Evolutionary conservation across 2,113 vertebrate genomes (phyloP).

Genomic region (Donacobius atricapilla): DNA sequence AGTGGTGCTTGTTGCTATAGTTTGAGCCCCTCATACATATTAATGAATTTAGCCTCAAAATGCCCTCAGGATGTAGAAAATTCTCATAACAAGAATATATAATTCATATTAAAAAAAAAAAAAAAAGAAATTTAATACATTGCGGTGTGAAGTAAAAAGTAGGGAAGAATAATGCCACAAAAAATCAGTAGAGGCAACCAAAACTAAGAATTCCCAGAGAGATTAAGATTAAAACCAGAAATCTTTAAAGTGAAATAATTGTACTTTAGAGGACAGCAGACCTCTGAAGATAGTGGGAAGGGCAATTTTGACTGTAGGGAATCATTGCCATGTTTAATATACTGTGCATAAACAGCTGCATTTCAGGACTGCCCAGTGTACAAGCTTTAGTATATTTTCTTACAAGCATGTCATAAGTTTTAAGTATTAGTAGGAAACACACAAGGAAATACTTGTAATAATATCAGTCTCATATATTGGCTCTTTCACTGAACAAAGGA

Average conservation of each 20-base stretch:
- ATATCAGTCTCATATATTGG: neutral
- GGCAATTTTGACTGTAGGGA: neutral
- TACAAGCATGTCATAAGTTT: fast-evolving
- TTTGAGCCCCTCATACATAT: neutral
- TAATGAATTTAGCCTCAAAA: neutral
- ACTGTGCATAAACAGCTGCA: neutral
- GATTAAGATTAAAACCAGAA: neutral
- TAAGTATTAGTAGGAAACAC: neutral
- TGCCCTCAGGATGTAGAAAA: neutral
- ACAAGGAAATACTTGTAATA: neutral
- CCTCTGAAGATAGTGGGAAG: neutral
- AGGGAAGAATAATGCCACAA: neutral
- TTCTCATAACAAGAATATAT: neutral
- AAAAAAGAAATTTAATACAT: neutral
- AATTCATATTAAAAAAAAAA: neutral
- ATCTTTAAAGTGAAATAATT: neutral
- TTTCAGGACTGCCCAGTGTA: neutral
- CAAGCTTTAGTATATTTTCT: neutral
- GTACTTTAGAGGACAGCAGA: neutral
- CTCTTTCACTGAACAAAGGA: neutral
- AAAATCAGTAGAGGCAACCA: neutral
- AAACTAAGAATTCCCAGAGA: neutral
- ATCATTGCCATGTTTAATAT: neutral
- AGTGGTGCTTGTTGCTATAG: neutral
- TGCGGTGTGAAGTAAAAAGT: neutral